phyloP scores from a whole-genome alignment of 2,888 invertebrate genomes.

The Gibbula magus region DNA sequence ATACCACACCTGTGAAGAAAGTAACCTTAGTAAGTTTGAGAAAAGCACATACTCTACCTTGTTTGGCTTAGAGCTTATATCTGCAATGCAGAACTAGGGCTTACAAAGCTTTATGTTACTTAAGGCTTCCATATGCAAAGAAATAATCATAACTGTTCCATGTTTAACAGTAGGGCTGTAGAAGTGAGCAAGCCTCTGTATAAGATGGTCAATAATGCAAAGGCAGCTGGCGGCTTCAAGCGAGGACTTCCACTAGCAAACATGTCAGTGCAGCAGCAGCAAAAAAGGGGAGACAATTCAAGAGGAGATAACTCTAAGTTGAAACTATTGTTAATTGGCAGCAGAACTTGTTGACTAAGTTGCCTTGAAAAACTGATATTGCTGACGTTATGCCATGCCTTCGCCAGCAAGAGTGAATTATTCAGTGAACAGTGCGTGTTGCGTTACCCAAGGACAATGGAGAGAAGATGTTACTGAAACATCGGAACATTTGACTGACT shows the following conservation, averaged over 20 bases:
- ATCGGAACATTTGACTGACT: too few relatives aligned
- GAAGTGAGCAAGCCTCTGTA: background rate
- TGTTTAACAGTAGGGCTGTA: slow-evolving; percentile 15
- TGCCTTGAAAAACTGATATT: slow-evolving; percentile 21
- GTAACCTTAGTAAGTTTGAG: background rate
- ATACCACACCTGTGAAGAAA: slow-evolving; percentile 5
- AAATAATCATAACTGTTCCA: background rate
- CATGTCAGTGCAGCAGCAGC: background rate
- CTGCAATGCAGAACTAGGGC: background rate
- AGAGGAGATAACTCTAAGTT: background rate
- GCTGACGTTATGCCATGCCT: slow-evolving; percentile 16
- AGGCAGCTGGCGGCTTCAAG: background rate
- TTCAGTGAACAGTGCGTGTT: background rate
- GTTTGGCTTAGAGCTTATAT: slow-evolving; percentile 4
- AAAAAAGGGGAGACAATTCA: too few relatives aligned
- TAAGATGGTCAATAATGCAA: background rate
- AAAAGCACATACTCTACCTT: background rate
- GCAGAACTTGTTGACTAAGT: slow-evolving; percentile 16
- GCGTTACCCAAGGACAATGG: too few relatives aligned
- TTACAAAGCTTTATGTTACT: slow-evolving; percentile 14
- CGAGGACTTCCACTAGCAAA: background rate
- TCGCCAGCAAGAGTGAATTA: background rate
- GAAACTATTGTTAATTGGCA: slow-evolving; percentile 16
- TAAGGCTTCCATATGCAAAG: slow-evolving; percentile 19
- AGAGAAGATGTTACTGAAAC: too few relatives aligned